Base-by-base conservation (phyloP, 30 jellyfish, hydroid and myxozoan species). In the Mastigias papua region DNA sequence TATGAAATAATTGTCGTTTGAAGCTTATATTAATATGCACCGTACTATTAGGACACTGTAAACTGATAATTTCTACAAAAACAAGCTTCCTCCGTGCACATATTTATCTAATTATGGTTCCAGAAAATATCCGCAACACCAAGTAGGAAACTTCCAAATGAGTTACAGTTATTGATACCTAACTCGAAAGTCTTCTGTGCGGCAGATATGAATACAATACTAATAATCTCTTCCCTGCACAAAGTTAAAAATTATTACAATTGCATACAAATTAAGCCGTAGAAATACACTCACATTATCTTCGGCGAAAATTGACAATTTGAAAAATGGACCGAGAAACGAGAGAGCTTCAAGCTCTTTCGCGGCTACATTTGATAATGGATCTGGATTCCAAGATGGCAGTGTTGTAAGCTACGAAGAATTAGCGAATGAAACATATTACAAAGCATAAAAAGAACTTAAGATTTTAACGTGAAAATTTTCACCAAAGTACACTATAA, bases 281-380 rank as follows among this genome's bases (percentile, higher is more conserved):
- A 42, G 13, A 72, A 75, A 21, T 7, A 10, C 11, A 88, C 98
- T 95, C 73, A 95, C 99, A 61, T 95, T 97, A 65, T 95, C 99
- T 31, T 81, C 97, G n/a, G 96, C 96, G 65, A 95, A 95, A 19
- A 95, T 92, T n/a, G 99, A 95, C 27, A 95, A 57, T 48, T 86
- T 97, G 32, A 95, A 74, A 64, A 95, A 90, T 21, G 99, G 98
- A 46, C 99, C 98, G 31, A 95, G 84, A 62, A 77, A 86, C 2
- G 99, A 90, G 1, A 95, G 88, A 60, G 21, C 82, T 50, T 95
- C 95, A 2, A 95, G 70, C 50, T 95, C 99, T 57, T 82, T 89
- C 6, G 97, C 99, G n/a, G 91, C 91, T 2, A 97, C 99, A n/a
- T 34, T 86, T 20, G 99, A 90, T 58, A 95, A 15, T 31, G 99